Base-by-base conservation (phyloP, 23 tunicate species). In the Styela plicata region DNA sequence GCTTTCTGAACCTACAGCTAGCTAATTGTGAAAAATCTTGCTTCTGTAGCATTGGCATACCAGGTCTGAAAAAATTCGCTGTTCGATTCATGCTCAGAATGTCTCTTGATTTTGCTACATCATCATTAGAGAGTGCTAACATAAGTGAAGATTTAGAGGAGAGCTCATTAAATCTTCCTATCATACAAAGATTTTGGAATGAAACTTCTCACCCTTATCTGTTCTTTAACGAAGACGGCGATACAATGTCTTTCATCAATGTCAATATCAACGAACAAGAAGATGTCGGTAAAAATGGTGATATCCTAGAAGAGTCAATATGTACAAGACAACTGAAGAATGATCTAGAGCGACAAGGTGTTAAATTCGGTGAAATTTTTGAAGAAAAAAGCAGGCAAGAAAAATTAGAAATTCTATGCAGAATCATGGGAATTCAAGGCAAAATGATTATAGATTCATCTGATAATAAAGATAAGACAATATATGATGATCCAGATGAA, bases 241-340 rank as follows among this genome's bases (percentile, higher is more conserved):
- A n/a, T n/a, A n/a, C n/a, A n/a, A n/a, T n/a, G n/a, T n/a, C n/a
- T n/a, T n/a, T n/a, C n/a, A n/a, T n/a, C n/a, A n/a, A n/a, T n/a
- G n/a, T n/a, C n/a, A n/a, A n/a, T n/a, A n/a, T 13, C 88, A 85
- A 66, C 88, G 77, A 52, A 44, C 77, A 7, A 82, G 88, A 64
- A 74, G 88, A 3, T 63, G 74, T 36, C 77, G 88, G 88, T 82
- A 85, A 76, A 85, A 68, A 10, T 34, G 66, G 2, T 53, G 67
- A 34, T 83, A 85, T 76, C 88, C 88, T 17, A 75, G 77, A 66
- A 36, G 76, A 24, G n/a, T n/a, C n/a, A n/a, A n/a, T n/a, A n/a
- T n/a, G n/a, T n/a, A n/a, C n/a, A n/a, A n/a, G n/a, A n/a, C 77
- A 75, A 36, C 77, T 44, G 57, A 44, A 44, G 57, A 44, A 44